These are phyloP conservation scores for Ramazzottius varieornatus DNA, from an alignment of 2,888 invertebrate genomes.

Conservation along the genomic window DNA sequence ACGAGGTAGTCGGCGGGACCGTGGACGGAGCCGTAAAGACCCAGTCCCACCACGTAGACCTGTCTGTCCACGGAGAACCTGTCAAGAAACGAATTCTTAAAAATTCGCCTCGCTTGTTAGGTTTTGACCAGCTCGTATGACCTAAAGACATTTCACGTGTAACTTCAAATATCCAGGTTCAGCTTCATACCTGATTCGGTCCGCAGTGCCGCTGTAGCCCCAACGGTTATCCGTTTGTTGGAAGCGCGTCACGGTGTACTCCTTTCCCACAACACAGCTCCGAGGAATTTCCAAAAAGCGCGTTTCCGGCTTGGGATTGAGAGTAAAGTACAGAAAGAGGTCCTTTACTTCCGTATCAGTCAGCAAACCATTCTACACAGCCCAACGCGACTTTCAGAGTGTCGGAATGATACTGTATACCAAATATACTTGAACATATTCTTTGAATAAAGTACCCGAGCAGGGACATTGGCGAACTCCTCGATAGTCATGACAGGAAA, in stretches of 20 bases:
- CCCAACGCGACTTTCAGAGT: too few relatives aligned
- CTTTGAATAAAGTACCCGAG: slow-evolving; percentile 25
- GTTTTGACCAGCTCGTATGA: too few relatives aligned
- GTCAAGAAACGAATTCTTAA: slow-evolving; percentile 12
- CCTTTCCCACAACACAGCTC: slow-evolving; percentile 50
- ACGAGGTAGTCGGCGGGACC: slow-evolving; percentile 47
- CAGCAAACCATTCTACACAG: slow-evolving; percentile 36
- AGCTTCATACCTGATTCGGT: slow-evolving; percentile 44
- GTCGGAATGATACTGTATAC: not conserved
- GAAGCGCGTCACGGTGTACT: slow-evolving; percentile 43
- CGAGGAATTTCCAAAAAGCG: slow-evolving; percentile 42
- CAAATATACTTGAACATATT: not conserved
- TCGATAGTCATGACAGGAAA: slow-evolving; percentile 61
- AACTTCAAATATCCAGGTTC: too few relatives aligned
- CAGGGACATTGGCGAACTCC: slow-evolving; percentile 50
- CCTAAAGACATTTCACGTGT: too few relatives aligned
- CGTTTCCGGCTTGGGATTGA: slow-evolving; percentile 47
- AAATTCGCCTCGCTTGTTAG: too few relatives aligned
- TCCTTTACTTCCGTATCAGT: slow-evolving; percentile 48
- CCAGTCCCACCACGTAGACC: slow-evolving; percentile 56
- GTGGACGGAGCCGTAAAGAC: slow-evolving; percentile 53
- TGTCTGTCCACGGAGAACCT: slow-evolving; percentile 51
- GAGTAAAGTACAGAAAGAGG: slow-evolving; percentile 29
- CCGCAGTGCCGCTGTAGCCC: slow-evolving; percentile 58
- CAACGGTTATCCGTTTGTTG: slow-evolving; percentile 48